Evolutionary conservation across 1,140 invertebrate species (phyloP).

Genomic region (Paramacrobiotus metropolitanus): DNA sequence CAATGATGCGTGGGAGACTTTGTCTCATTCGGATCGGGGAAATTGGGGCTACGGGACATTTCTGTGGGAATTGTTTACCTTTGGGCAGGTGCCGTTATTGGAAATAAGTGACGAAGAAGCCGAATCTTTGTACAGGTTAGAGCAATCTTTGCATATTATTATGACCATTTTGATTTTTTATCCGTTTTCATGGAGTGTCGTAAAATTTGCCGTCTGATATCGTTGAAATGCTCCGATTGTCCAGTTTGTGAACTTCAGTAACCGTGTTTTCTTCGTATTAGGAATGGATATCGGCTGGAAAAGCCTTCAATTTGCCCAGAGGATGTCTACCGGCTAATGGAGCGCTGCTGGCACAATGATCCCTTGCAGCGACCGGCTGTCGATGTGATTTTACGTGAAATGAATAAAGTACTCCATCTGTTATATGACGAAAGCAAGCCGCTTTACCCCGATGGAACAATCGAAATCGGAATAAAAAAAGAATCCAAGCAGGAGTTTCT

Average conservation of each 20-base stretch:
- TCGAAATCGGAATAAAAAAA: neutral
- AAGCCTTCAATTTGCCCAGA: neutral
- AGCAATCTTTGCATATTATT: no score
- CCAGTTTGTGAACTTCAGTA: neutral
- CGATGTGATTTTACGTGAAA: neutral
- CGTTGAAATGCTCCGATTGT: no score
- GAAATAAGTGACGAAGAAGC: neutral
- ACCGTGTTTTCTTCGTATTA: neutral
- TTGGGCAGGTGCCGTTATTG: conserved; percentile 26
- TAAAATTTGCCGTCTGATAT: no score
- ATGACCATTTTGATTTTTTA: no score
- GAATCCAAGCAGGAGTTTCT: neutral
- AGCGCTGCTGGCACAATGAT: neutral
- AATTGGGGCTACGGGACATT: conserved; percentile 71
- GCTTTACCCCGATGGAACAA: neutral
- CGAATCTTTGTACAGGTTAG: neutral
- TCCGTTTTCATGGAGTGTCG: no score
- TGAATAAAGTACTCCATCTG: neutral
- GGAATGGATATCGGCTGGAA: neutral
- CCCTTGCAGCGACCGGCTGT: neutral
- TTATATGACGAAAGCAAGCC: neutral
- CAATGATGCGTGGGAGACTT: neutral
- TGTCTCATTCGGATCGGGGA: neutral
- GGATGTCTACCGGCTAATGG: neutral
- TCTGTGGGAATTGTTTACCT: conserved; percentile 66